Evolutionary conservation across 1,140 invertebrate species (phyloP).

Genomic region (Watersipora subatra): DNA sequence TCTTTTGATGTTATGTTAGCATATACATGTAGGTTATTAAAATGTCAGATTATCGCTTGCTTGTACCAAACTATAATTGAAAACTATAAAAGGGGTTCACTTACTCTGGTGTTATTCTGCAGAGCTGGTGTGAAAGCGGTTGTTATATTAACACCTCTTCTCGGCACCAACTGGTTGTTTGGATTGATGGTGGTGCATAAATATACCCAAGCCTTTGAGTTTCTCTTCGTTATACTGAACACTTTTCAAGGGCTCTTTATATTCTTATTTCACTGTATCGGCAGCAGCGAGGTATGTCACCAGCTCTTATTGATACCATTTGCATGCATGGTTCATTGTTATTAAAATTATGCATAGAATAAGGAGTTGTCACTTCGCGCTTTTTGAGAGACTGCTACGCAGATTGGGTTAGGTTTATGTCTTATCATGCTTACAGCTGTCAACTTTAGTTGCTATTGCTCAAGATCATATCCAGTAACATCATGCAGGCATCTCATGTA

Average conservation of each 20-base stretch:
- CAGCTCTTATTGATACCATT: too few relatives aligned
- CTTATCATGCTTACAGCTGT: too few relatives aligned
- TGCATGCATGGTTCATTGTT: too few relatives aligned
- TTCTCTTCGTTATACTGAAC: slow-evolving; percentile 41
- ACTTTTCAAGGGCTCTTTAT: slow-evolving; percentile 45
- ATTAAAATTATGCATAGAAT: too few relatives aligned
- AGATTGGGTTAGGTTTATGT: too few relatives aligned
- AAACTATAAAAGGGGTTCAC: not conserved
- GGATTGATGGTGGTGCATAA: slow-evolving; percentile 38
- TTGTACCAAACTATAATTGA: not conserved
- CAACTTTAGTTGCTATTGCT: too few relatives aligned
- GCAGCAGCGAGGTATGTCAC: slow-evolving; percentile 41
- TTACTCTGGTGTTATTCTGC: not conserved
- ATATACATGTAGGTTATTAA: not conserved
- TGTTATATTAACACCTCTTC: slow-evolving; percentile 23
- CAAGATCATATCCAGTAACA: too few relatives aligned
- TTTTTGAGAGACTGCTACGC: too few relatives aligned
- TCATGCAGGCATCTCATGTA: too few relatives aligned
- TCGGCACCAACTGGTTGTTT: slow-evolving; percentile 39
- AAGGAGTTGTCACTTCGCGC: too few relatives aligned
- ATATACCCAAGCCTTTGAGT: slow-evolving; percentile 35
- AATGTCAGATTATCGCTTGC: not conserved
- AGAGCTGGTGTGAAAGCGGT: slow-evolving; percentile 20
- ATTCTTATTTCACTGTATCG: slow-evolving; percentile 43
- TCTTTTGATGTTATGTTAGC: not conserved